A percentile compares a stretch with the other conserved stretches of the same genome.
phyloP scores from a whole-genome alignment of 2,797 vertebrate genomes.

The Tachyglossus aculeatus region DNA sequence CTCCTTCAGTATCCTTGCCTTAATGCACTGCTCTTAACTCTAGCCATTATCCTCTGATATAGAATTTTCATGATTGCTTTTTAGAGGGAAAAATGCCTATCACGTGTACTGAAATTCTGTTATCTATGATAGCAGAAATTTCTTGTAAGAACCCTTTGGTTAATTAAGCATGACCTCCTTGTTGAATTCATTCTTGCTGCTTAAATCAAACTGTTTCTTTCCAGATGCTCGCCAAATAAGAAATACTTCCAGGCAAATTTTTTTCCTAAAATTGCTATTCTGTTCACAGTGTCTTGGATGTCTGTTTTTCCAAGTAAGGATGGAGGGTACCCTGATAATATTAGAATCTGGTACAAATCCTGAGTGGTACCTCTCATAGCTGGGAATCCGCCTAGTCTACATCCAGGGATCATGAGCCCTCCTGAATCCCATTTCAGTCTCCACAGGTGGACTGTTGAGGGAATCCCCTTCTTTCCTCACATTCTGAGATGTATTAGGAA shows the following conservation, averaged over 20 bases:
- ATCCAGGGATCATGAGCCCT: rapidly evolving
- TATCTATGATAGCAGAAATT: slow-evolving; percentile 31
- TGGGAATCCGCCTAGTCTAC: not conserved
- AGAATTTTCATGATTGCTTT: not conserved
- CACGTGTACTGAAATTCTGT: slow-evolving; percentile 12
- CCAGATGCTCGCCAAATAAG: slow-evolving; percentile 33
- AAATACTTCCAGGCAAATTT: not conserved
- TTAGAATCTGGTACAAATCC: not conserved
- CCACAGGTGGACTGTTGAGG: not conserved
- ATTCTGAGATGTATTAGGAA: not conserved
- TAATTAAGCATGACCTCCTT: slow-evolving; percentile 35
- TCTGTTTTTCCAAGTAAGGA: too few species aligned
- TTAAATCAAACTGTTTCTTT: slow-evolving; percentile 40
- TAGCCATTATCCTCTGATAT: not conserved
- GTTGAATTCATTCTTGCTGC: slow-evolving; percentile 31
- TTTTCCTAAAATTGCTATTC: not conserved
- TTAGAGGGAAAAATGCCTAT: slow-evolving; percentile 19
- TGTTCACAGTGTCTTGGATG: not conserved
- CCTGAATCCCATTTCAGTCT: not conserved
- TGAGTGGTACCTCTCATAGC: rapidly evolving
- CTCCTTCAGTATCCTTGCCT: too few species aligned
- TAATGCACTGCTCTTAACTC: not conserved
- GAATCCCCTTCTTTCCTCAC: not conserved
- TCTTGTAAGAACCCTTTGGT: slow-evolving; percentile 24
- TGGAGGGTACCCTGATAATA: not conserved